phyloP scores from a whole-genome alignment of 2,113 vertebrate species.

The Poecilia latipinna region DNA sequence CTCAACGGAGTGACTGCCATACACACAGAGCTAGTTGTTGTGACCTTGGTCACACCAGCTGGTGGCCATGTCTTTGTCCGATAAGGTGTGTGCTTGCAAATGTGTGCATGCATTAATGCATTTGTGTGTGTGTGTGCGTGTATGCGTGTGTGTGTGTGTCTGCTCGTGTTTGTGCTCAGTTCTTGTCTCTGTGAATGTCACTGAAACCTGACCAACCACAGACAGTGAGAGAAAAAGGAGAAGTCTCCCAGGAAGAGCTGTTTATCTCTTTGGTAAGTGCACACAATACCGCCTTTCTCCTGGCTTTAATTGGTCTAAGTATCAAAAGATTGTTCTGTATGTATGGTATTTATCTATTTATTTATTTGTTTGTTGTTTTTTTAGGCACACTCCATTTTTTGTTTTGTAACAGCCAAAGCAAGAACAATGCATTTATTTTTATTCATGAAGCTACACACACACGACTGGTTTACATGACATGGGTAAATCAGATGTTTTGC shows the following conservation, averaged over 20 bases:
- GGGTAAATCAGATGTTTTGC: too few species aligned
- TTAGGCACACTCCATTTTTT: background rate
- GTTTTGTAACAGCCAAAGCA: background rate
- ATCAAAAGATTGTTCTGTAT: conserved; percentile 14
- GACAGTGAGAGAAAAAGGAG: conserved; percentile 35
- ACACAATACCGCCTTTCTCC: conserved; percentile 37
- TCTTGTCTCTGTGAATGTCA: conserved; percentile 50
- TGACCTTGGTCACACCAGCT: conserved; percentile 3
- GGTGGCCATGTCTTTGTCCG: conserved; percentile 15
- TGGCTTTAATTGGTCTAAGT: conserved; percentile 26
- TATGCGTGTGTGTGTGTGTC: conserved; percentile 1
- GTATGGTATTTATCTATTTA: background rate
- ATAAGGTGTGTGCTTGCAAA: conserved; percentile 8
- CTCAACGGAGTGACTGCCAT: conserved; percentile 14
- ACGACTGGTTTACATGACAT: too few species aligned
- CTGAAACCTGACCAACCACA: conserved; percentile 58
- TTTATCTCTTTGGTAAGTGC: conserved; percentile 47
- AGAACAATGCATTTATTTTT: background rate
- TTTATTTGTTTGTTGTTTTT: too few species aligned
- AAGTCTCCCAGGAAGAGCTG: conserved; percentile 50
- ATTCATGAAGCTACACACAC: too few species aligned
- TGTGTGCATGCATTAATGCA: conserved; percentile 1
- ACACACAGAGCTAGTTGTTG: conserved; percentile 7
- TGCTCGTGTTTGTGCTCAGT: background rate
- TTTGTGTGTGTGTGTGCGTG: background rate